These are phyloP conservation scores for Bambusicola thoracicus DNA, from an alignment of 2,113 vertebrate genomes.

Conservation along the genomic window DNA sequence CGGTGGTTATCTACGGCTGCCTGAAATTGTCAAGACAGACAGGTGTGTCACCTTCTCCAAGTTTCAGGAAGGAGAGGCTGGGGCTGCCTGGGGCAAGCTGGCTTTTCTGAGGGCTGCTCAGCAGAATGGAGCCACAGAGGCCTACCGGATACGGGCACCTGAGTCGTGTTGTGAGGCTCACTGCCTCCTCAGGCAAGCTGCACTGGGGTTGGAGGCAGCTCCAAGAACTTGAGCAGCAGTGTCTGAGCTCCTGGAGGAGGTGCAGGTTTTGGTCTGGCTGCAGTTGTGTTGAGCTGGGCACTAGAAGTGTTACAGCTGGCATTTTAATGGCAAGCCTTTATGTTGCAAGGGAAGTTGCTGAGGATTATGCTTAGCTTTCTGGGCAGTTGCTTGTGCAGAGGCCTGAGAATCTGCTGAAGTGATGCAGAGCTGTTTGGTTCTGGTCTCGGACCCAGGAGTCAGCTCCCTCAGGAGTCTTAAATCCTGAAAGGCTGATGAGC, in stretches of 20 bases:
- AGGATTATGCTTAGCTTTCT: neutral
- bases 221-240: neutral
- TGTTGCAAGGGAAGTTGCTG: neutral
- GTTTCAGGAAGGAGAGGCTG: neutral
- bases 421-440: neutral
- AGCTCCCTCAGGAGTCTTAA: neutral
- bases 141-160: neutral
- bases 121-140: neutral
- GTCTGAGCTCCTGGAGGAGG: neutral
- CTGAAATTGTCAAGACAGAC: neutral
- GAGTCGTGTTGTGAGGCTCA: neutral
- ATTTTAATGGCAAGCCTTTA: neutral
- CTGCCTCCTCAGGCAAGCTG: neutral
- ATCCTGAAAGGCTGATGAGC: fast-evolving
- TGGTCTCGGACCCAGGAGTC: neutral
- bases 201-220: neutral
- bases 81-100: neutral
- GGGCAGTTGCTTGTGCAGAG: neutral
- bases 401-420: neutral
- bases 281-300: neutral
- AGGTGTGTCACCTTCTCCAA: slow-evolving; percentile 8
- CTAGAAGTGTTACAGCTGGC: neutral
- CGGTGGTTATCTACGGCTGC: neutral
- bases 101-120: neutral
- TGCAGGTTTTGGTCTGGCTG: neutral